Percentiles rank a stretch among this genome's conserved stretches.
Conservation (phyloP, 2,113 vertebrate species). For the Prunella fulvescens region DNA sequence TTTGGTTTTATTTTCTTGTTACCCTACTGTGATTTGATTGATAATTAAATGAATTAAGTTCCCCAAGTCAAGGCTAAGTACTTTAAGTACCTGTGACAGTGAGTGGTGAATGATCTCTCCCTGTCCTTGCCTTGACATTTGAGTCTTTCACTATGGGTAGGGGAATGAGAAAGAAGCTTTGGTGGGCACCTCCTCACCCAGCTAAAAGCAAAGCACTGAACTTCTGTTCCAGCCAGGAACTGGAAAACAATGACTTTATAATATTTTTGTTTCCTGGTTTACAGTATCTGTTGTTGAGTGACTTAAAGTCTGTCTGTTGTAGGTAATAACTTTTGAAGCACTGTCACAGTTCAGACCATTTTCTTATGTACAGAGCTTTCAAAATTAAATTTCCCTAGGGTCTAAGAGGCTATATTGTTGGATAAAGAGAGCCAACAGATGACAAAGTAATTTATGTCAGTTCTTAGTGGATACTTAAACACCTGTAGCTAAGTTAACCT, state of each 20-base stretch:
- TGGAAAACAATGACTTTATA: not conserved
- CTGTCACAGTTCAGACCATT: not conserved
- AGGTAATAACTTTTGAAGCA: not conserved
- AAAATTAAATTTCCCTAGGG: not conserved
- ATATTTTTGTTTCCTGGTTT: not conserved
- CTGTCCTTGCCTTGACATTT: not conserved
- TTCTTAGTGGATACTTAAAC: not conserved
- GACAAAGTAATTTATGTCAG: not conserved
- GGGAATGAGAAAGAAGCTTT: not conserved
- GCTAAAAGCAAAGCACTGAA: not conserved
- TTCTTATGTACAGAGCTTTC: not conserved
- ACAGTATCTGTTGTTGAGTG: not conserved
- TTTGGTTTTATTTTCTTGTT: not conserved
- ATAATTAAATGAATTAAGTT: not conserved
- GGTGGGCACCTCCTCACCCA: not conserved
- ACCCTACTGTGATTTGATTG: not conserved
- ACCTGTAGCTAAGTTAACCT: not conserved
- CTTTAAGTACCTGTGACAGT: not conserved
- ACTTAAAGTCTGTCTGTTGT: not conserved
- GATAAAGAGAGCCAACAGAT: not conserved
- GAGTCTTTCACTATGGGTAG: not conserved
- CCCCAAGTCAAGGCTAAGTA: accelerated
- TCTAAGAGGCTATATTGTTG: not conserved
- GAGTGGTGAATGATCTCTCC: not conserved
- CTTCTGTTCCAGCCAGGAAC: not conserved